Percentiles rank a stretch among this genome's conserved stretches.
Evolutionary conservation across 1,140 invertebrate genomes (phyloP).

Genomic region (Lerema accius): DNA sequence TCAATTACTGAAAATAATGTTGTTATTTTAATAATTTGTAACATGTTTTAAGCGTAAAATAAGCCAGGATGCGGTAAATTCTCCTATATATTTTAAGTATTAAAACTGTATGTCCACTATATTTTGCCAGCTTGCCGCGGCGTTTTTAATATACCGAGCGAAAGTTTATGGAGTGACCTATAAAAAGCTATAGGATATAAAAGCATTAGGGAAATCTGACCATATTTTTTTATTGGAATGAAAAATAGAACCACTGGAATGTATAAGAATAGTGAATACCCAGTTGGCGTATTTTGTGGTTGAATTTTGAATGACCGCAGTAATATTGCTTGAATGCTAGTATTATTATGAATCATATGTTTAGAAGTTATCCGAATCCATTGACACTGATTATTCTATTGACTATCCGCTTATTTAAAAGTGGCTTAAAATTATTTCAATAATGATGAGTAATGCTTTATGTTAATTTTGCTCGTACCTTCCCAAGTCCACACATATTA

Average conservation of each 20-base stretch:
- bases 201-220: conserved; percentile 11
- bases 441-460: no score
- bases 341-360: no score
- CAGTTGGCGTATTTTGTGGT: background rate
- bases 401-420: no score
- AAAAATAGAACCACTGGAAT: background rate
- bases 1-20: no score
- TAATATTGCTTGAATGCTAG: background rate
- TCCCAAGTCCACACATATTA: no score
- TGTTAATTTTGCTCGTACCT: no score
- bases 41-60: no score
- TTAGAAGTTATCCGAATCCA: no score
- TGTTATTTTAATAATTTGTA: no score
- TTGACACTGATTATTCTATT: conserved; percentile 1
- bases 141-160: conserved; percentile 25
- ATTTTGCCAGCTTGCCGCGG: conserved; percentile 15
- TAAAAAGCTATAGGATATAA: conserved; percentile 10
- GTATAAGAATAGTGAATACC: background rate
- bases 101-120: conserved; percentile 27
- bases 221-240: conserved; percentile 8
- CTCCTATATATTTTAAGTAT: background rate
- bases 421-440: no score
- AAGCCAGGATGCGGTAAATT: no score
- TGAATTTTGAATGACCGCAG: background rate
- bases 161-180: conserved; percentile 23